Conservation (phyloP, 30 jellyfish, hydroid and myxozoan genomes). For the Phacellophora camtschatica region DNA sequence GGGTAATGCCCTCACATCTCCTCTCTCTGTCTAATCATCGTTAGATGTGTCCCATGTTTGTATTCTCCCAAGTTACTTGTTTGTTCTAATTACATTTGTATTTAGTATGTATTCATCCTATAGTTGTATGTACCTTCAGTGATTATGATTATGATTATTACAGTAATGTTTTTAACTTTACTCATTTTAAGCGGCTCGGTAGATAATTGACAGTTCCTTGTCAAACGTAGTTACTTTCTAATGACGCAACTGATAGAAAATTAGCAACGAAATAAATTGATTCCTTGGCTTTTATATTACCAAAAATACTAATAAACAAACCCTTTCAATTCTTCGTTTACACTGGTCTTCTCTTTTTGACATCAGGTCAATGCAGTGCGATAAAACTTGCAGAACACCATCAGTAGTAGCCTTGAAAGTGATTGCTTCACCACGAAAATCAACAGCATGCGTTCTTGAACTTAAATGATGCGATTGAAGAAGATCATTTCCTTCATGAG, state of each 20-base stretch:
- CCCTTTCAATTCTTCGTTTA: constrained; percentile 86
- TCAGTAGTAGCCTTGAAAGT: constrained; percentile 98
- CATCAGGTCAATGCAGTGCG: constrained; percentile 95
- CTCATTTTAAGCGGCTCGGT: too few species aligned
- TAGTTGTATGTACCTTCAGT: too few species aligned
- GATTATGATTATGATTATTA: too few species aligned
- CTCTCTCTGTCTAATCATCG: not conserved
- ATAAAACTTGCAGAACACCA: constrained; percentile 84
- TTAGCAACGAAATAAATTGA: not conserved
- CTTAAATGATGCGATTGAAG: constrained; percentile 28
- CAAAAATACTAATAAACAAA: not conserved
- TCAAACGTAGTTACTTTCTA: not conserved
- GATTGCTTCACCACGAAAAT: constrained; percentile 97
- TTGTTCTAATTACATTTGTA: too few species aligned
- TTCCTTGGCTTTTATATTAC: not conserved
- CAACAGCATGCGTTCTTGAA: constrained; percentile 59
- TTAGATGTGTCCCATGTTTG: not conserved
- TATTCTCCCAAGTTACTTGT: too few species aligned
- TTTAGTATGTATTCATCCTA: too few species aligned
- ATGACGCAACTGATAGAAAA: not conserved
- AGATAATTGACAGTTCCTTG: too few species aligned
- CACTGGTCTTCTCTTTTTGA: constrained; percentile 91
- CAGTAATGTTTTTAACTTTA: too few species aligned
- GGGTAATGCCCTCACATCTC: not conserved
- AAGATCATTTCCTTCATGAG: constrained; percentile 51